A percentile compares a stretch with the other conserved stretches of the same genome.
phyloP scores from a whole-genome alignment of 2,113 vertebrate species.

The Vulpes ferrilata region DNA sequence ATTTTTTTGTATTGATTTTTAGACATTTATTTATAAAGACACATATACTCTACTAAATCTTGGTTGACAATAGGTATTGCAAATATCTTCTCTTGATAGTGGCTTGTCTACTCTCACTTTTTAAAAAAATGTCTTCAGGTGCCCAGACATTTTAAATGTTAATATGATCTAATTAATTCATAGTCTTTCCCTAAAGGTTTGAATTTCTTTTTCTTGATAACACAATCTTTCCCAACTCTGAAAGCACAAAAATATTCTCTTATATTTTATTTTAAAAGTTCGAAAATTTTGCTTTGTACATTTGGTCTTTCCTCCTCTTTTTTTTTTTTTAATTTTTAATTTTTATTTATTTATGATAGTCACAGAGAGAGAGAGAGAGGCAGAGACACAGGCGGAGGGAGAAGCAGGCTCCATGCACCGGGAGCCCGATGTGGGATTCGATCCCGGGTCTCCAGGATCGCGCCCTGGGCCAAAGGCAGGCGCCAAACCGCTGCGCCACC shows the following conservation, averaged over 20 bases:
- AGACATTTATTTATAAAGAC: background rate
- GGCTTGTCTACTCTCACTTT: background rate
- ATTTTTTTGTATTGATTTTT: slow-evolving; percentile 39
- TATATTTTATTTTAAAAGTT: background rate
- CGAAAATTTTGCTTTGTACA: background rate
- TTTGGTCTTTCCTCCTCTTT: background rate
- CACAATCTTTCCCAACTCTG: background rate
- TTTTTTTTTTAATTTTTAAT: no score
- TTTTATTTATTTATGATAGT: no score
- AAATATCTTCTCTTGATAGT: slow-evolving; percentile 36
- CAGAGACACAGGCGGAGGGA: no score
- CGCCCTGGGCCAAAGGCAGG: no score
- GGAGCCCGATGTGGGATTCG: no score
- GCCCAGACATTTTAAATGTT: background rate
- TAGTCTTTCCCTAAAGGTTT: background rate
- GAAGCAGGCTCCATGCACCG: no score
- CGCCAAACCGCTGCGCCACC: no score
- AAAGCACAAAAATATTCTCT: slow-evolving; percentile 16
- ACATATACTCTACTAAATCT: background rate
- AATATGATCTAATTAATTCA: slow-evolving; percentile 18
- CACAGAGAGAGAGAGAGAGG: no score
- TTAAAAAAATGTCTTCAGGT: background rate
- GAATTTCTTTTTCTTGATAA: background rate
- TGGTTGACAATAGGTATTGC: background rate
- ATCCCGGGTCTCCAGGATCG: no score